Evolutionary conservation across 2,113 vertebrate genomes (phyloP), one percentile per base, ranked within the genome.

Genomic region (Dipodomys ordii): DNA sequence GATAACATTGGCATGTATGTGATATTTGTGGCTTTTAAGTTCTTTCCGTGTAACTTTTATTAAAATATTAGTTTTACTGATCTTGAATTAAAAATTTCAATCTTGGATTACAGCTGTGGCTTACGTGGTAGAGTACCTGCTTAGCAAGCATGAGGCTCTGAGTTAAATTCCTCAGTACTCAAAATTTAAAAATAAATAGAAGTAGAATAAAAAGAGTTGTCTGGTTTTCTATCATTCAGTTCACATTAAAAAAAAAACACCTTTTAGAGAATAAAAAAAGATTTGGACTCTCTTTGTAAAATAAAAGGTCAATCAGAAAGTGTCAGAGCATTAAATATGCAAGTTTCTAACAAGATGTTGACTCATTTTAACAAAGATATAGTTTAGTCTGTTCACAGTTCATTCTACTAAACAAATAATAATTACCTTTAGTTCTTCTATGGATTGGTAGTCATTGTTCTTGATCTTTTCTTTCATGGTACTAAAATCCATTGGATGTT

Each of bases 401-500:
- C 64, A 88, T 80, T 83, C 44, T 87, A 53, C 32, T 71, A 64
- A 53, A 30, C 64, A 68, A 89, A 92, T 74, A 93, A 13, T 19
- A 81, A 85, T 91, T 98, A 99, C 99, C 99, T 99, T 99, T 83
- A 99, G 98, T 92, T 99, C 99, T 95, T 99, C 99, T 97, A 99
- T 98, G 60, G 99, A 99, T 96, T 98, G 98, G 97, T 99, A 99
- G 46, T 97, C 98, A 77, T 99, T 99, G 96, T 99, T 99, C 97
- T 99, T 99, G 86, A 99, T 99, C 98, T 99, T 99, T 90, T 99
- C 99, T 97, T 99, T 99, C 98, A 99, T 99, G 49, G 99, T 98
- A 95, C 99, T 99, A 96, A 99, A 99, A 98, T 99, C 99, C 99
- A 99, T 99, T 8, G 99, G 99, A 90, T 98, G 98, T 98, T 99